These are phyloP conservation scores for Aleiodes sp. DNA, from an alignment of 1,140 invertebrate genomes.

Conservation along the genomic window DNA sequence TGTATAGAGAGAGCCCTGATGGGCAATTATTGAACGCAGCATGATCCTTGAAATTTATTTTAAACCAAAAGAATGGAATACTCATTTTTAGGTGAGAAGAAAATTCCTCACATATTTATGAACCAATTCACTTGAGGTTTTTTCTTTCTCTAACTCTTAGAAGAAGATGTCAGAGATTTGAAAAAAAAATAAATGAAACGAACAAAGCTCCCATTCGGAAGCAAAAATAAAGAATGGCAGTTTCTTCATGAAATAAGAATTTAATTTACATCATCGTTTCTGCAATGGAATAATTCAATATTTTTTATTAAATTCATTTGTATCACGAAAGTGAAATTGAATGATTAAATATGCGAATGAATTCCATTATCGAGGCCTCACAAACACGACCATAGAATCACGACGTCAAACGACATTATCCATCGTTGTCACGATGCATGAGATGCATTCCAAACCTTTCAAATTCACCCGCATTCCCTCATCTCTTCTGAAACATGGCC, in stretches of 20 bases:
- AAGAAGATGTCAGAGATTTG: too few relatives aligned
- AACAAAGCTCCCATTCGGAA: too few relatives aligned
- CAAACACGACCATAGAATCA: not conserved
- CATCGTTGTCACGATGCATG: not conserved
- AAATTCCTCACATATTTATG: too few relatives aligned
- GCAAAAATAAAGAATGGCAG: too few relatives aligned
- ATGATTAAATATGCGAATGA: constrained; percentile 16
- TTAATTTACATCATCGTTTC: not conserved
- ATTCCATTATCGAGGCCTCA: constrained; percentile 1
- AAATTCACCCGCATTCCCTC: not conserved
- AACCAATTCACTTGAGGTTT: too few relatives aligned
- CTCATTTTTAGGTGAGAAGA: too few relatives aligned
- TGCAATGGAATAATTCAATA: not conserved
- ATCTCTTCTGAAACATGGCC: constrained; percentile 11
- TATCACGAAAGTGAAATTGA: not conserved
- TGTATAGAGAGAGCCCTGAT: not conserved
- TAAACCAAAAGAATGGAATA: too few relatives aligned
- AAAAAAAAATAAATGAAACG: too few relatives aligned
- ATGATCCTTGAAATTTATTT: not conserved
- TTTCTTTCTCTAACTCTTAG: too few relatives aligned
- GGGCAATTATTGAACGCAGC: not conserved
- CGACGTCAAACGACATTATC: constrained; percentile 5
- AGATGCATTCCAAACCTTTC: not conserved
- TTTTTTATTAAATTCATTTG: not conserved
- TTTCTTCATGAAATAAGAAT: too few relatives aligned